Evolutionary conservation across 2,888 invertebrate species (phyloP).

Genomic region (Nephrotoma guestfalica): DNA sequence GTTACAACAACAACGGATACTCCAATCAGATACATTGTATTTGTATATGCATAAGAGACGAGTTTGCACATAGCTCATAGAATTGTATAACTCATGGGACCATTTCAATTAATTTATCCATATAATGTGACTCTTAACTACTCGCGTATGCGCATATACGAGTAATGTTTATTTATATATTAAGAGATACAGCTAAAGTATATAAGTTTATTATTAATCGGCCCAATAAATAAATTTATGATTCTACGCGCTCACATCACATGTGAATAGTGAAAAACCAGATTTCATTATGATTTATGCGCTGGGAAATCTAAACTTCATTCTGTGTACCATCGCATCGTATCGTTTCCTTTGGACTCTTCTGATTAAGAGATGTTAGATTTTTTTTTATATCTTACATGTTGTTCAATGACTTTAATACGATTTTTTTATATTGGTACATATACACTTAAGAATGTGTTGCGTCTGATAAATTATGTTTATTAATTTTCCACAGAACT

Average conservation of each 20-base stretch:
- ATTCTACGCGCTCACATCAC: background rate
- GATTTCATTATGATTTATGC: background rate
- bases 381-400: background rate
- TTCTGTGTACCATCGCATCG: background rate
- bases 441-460: background rate
- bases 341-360: background rate
- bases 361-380: background rate
- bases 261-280: background rate
- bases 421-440: background rate
- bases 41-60: background rate
- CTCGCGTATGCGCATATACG: background rate
- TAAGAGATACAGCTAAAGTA: background rate
- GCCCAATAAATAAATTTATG: background rate
- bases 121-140: background rate
- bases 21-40: background rate
- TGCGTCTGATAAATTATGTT: background rate
- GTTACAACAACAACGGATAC: background rate
- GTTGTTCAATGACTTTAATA: background rate
- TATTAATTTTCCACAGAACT: background rate
- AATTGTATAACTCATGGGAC: background rate
- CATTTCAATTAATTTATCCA: background rate
- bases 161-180: background rate
- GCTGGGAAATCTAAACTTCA: background rate
- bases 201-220: background rate
- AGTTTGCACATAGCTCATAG: background rate